Evolutionary conservation across 2,888 invertebrate species (phyloP).

Genomic region (Mayetiola destructor): DNA sequence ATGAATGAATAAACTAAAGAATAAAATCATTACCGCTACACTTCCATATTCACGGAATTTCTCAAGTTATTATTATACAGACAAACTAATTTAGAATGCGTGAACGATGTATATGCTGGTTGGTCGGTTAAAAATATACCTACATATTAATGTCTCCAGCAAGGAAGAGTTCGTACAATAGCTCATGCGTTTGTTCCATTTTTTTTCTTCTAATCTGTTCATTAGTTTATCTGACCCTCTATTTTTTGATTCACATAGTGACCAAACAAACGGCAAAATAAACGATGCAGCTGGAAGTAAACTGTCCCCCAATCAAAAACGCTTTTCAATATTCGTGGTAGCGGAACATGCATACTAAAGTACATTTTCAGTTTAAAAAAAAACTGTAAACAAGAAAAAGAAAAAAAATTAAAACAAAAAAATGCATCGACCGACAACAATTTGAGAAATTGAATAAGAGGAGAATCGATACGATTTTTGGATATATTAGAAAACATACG

Average conservation of each 20-base stretch:
- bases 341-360: too few relatives aligned
- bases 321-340: too few relatives aligned
- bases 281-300: background rate
- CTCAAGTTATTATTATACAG: background rate
- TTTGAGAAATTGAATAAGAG: too few relatives aligned
- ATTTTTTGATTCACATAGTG: background rate
- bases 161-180: background rate
- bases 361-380: too few relatives aligned
- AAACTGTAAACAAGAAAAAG: too few relatives aligned
- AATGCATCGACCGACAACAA: too few relatives aligned
- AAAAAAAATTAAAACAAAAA: too few relatives aligned
- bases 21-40: too few relatives aligned
- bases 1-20: too few relatives aligned
- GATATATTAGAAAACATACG: too few relatives aligned
- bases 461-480: too few relatives aligned
- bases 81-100: background rate
- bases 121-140: background rate
- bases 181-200: background rate
- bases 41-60: background rate
- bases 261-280: background rate
- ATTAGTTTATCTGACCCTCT: background rate
- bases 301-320: conserved; percentile 2
- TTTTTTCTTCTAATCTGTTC: background rate
- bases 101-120: background rate
- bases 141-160: too few relatives aligned